phyloP scores from a whole-genome alignment of 2,797 vertebrate species.

The Alouatta caraya region DNA sequence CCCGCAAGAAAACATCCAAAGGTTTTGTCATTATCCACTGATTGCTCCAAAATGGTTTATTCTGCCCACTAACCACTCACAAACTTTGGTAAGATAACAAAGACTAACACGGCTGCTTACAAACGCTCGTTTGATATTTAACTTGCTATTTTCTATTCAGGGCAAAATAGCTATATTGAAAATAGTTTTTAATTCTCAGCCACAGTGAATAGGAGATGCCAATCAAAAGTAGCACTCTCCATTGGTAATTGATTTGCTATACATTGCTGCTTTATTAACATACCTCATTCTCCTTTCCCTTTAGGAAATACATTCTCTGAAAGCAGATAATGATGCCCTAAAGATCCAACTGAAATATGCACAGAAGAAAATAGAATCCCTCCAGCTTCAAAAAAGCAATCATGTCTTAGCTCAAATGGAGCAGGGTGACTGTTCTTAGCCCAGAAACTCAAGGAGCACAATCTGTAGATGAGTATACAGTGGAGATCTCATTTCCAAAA shows the following conservation, averaged over 20 bases:
- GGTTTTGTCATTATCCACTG: neutral
- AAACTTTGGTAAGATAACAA: slow-evolving; percentile 42
- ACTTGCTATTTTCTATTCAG: slow-evolving; percentile 58
- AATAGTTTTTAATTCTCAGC: slow-evolving; percentile 39
- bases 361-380: slow-evolving; percentile 86
- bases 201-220: slow-evolving; percentile 28
- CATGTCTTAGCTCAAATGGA: slow-evolving; percentile 78
- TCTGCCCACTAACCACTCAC: neutral
- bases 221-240: slow-evolving; percentile 25
- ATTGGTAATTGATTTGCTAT: slow-evolving; percentile 50
- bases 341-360: slow-evolving; percentile 86
- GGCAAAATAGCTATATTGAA: slow-evolving; percentile 56
- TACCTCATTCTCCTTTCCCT: slow-evolving; percentile 54
- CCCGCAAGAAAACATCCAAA: neutral
- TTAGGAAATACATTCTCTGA: slow-evolving; percentile 85
- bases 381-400: slow-evolving; percentile 82
- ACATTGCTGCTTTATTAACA: slow-evolving; percentile 51
- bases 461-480: neutral
- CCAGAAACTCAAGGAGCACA: slow-evolving; percentile 53
- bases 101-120: slow-evolving; percentile 53
- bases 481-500: slow-evolving; percentile 40
- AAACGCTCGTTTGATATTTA: slow-evolving; percentile 21
- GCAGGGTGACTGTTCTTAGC: slow-evolving; percentile 80
- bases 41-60: neutral
- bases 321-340: slow-evolving; percentile 86